phyloP scores from a whole-genome alignment of 2,113 vertebrate species.

The Rhombomys opimus region DNA sequence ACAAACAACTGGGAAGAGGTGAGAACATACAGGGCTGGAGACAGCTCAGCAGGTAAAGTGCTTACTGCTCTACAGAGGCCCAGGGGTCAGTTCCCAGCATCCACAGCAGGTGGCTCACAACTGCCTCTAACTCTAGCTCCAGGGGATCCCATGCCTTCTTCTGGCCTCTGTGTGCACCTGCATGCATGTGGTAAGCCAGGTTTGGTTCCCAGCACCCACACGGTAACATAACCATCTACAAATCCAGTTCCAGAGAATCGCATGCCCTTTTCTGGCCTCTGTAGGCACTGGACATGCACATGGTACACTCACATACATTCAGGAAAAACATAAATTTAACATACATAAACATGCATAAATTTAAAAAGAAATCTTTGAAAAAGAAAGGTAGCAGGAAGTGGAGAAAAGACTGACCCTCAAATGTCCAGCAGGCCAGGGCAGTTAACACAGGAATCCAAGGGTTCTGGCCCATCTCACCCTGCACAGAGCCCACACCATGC shows the following conservation, averaged over 20 bases:
- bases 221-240: not conserved
- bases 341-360: not conserved
- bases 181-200: not conserved
- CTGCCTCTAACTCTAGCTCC: not conserved
- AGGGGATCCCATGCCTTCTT: not conserved
- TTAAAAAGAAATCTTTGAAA: not conserved
- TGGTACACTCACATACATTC: not conserved
- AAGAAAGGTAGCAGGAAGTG: accelerated
- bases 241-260: not conserved
- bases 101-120: not conserved
- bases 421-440: not conserved
- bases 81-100: not conserved
- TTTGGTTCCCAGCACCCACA: not conserved
- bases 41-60: not conserved
- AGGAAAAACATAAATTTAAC: not conserved
- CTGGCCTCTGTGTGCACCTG: not conserved
- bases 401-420: not conserved
- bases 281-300: not conserved
- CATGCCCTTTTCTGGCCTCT: too few species aligned
- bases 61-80: not conserved
- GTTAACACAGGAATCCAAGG: not conserved
- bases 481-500: accelerated
- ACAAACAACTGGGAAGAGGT: accelerated
- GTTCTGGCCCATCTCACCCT: not conserved
- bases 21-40: not conserved